phyloP scores from a whole-genome alignment of 2,888 invertebrate species.

The Pristionchus entomophagus region DNA sequence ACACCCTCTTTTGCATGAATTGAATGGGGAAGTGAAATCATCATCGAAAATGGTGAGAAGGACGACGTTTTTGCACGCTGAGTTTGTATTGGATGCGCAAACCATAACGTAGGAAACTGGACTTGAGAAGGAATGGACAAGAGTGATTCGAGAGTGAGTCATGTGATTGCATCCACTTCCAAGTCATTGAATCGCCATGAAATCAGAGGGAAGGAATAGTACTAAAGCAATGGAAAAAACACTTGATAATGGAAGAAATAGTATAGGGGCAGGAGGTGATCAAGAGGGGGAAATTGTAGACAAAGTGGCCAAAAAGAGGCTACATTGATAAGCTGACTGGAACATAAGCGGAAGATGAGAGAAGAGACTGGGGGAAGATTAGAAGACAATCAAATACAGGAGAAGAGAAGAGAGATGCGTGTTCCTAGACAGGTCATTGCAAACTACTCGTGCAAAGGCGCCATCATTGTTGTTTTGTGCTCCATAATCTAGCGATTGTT shows the following conservation, averaged over 20 bases:
- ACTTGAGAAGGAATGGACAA: background rate
- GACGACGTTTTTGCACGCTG: constrained; percentile 17
- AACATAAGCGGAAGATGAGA: constrained; percentile 17
- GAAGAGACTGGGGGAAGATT: constrained; percentile 19
- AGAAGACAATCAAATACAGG: constrained; percentile 24
- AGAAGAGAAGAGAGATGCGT: background rate
- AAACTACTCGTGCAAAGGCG: too few species aligned
- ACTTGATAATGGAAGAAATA: background rate
- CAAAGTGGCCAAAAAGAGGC: constrained; percentile 7
- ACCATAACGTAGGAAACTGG: constrained; percentile 24
- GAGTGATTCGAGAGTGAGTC: background rate
- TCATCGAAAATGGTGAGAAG: constrained; percentile 33
- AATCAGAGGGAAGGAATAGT: background rate
- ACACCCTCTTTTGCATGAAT: background rate
- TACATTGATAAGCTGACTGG: constrained; percentile 23
- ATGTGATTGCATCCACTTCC: background rate
- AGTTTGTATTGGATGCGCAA: constrained; percentile 23
- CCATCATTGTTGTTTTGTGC: too few species aligned
- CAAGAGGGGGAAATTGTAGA: background rate
- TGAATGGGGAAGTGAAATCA: constrained; percentile 32
- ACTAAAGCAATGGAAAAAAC: background rate
- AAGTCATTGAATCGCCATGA: background rate
- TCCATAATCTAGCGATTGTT: too few species aligned
- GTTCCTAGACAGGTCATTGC: too few species aligned
- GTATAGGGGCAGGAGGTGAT: background rate